These are phyloP conservation scores for Mallotus villosus DNA, from an alignment of 2,797 vertebrate genomes.

Conservation along the genomic window DNA sequence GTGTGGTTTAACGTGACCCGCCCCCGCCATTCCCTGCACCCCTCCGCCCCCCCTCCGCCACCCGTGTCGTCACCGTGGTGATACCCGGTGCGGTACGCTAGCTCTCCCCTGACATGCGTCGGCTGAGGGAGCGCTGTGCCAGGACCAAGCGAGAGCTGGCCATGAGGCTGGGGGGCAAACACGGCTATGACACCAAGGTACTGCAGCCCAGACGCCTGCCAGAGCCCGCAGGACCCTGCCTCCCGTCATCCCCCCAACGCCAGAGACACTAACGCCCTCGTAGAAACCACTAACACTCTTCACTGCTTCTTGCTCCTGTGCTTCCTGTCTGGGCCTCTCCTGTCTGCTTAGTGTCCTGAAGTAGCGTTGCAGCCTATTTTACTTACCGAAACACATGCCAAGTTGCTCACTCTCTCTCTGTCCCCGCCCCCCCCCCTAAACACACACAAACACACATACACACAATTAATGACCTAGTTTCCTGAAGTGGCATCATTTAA, in stretches of 20 bases:
- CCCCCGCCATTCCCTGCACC: conserved; percentile 60
- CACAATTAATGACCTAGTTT: conserved; percentile 69
- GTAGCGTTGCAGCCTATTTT: conserved; percentile 53
- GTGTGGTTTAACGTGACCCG: conserved; percentile 3
- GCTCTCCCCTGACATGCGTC: conserved; percentile 89
- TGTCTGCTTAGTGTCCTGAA: conserved; percentile 46
- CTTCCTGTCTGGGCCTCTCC: conserved; percentile 46
- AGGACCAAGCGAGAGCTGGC: conserved; percentile 90
- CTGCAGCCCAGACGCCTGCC: neutral
- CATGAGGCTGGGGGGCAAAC: conserved; percentile 87
- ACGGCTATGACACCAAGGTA: conserved; percentile 94
- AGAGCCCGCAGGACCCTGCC: neutral
- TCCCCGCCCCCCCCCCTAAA: no score
- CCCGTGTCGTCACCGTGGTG: conserved; percentile 63
- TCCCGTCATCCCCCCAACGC: no score
- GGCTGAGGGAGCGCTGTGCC: conserved; percentile 89
- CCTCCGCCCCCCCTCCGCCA: conserved; percentile 68
- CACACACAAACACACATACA: no score
- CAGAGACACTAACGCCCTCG: no score
- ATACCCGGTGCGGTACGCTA: conserved; percentile 57
- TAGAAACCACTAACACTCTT: no score
- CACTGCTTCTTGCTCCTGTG: conserved; percentile 13
- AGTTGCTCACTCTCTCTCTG: conserved; percentile 20
- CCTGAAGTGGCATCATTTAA: conserved; percentile 57
- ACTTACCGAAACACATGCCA: conserved; percentile 55